Evolutionary conservation across 1,140 invertebrate genomes (phyloP), one percentile per base, ranked within the genome.

Genomic region (Drosophila dunni): DNA sequence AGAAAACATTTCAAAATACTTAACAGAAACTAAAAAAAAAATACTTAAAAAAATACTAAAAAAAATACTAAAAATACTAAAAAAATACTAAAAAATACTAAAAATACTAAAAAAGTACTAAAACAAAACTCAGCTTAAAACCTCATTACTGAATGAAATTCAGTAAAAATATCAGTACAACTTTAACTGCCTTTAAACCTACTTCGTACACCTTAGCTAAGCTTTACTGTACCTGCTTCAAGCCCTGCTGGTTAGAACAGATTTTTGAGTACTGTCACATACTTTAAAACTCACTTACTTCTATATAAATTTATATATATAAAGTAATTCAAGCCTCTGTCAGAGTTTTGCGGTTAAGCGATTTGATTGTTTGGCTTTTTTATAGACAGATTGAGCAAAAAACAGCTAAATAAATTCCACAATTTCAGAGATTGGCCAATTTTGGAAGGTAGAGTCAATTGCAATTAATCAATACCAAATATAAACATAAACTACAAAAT

Each of bases 391-490:
- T 40, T 11, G 2, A 42, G 34, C 20, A 42, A 2, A 45, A 53
- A 67, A 46, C 5, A 53, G 24, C 50, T 44, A 57, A 70, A 53
- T 17, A 13, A 56, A 67, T 74, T 61, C 57, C 33, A 69, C 62
- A 36, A 56, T 67, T 80, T 75, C 75, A 61, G 67, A 56, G 24
- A 63, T 64, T 81, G 72, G 78, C 81, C 81, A 86, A 81, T 81
- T 85, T 81, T 75, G 82, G 78, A 9, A 42, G 46, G 17, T 68
- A 67, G 64, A 86, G 76, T 79, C 76, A 79, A 86, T 77, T 83
- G 79, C 84, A 88, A 88, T 88, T 88, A 88, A 88, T 88, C 84
- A 88, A 84, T 75, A 80, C 84, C 84, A 88, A 84, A 88, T 84
- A 82, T 80, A 81, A 79, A 76, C 80, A 84, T 68, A 73, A 69